These are phyloP conservation scores for Leptopilina boulardi DNA, from an alignment of 1,140 invertebrate species.

Conservation along the genomic window DNA sequence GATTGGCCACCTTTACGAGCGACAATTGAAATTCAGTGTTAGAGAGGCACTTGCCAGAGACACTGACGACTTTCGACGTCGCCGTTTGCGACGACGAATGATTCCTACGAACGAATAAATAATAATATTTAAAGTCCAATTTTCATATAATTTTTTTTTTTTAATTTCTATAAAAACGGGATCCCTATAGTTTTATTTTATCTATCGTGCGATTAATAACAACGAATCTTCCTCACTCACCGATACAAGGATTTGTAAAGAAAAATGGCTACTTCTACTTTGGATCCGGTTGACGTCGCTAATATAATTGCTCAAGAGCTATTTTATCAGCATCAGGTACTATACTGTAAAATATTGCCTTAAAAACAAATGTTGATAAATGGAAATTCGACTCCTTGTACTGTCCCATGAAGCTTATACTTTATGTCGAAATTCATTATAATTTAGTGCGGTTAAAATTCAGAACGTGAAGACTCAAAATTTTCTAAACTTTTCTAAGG, in stretches of 20 bases:
- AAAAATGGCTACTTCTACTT: slow-evolving; percentile 69
- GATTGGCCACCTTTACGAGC: slow-evolving; percentile 57
- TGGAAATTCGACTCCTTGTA: too few relatives aligned
- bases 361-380: background rate
- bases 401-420: too few relatives aligned
- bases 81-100: slow-evolving; percentile 34
- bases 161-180: background rate
- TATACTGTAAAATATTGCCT: background rate
- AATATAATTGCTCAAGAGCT: slow-evolving; percentile 88
- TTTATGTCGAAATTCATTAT: too few relatives aligned
- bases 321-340: slow-evolving; percentile 84
- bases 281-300: slow-evolving; percentile 85
- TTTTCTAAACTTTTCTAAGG: too few relatives aligned
- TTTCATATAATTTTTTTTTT: background rate
- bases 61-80: slow-evolving; percentile 60
- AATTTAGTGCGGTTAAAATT: too few relatives aligned
- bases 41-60: slow-evolving; percentile 70
- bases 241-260: slow-evolving; percentile 49
- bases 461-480: too few relatives aligned
- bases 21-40: slow-evolving; percentile 64
- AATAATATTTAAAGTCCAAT: slow-evolving; percentile 35
- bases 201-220: background rate
- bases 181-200: background rate
- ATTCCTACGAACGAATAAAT: background rate
- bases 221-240: too few relatives aligned